Evolutionary conservation across 1,140 invertebrate species (phyloP).

Genomic region (Lycorma delicatula): DNA sequence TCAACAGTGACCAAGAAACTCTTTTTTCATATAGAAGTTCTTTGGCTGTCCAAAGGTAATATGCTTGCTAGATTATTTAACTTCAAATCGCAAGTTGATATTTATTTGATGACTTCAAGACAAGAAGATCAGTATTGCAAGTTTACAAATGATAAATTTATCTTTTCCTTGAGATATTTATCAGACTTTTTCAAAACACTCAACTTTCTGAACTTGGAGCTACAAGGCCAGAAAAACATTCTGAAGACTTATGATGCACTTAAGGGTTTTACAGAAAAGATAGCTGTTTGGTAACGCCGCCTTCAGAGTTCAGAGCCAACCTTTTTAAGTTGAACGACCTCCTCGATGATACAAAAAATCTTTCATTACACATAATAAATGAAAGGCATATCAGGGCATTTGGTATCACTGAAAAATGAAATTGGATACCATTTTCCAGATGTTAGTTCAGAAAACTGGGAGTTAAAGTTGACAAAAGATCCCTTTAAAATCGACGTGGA

Average conservation of each 20-base stretch:
- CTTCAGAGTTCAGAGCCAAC: conserved; percentile 11
- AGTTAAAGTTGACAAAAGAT: conserved; percentile 10
- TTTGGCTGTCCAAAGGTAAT: conserved; percentile 31
- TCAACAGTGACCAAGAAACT: conserved; percentile 30
- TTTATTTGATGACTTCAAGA: conserved; percentile 10
- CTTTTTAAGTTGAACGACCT: conserved; percentile 15
- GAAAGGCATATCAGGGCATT: conserved; percentile 8
- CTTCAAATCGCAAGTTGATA: conserved; percentile 15
- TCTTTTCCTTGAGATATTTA: conserved; percentile 7
- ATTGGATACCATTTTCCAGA: conserved; percentile 10
- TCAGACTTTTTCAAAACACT: conserved; percentile 19
- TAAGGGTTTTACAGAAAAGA: conserved; percentile 8
- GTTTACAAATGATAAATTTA: conserved; percentile 8
- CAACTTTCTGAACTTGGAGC: conserved; percentile 26
- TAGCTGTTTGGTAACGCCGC: conserved; percentile 7
- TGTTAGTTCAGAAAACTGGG: conserved; percentile 11
- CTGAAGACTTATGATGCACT: conserved; percentile 17
- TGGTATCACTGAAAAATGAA: conserved; percentile 4
- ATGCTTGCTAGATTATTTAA: conserved; percentile 15
- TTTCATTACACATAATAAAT: conserved; percentile 1
- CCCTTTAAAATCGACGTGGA: conserved; percentile 12
- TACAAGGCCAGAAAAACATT: conserved; percentile 26
- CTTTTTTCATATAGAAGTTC: conserved; percentile 34
- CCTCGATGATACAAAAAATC: conserved; percentile 10
- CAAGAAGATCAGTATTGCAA: neutral